These are phyloP conservation scores for Epinephelus fuscoguttatus DNA, from an alignment of 2,113 vertebrate species.

Conservation along the genomic window DNA sequence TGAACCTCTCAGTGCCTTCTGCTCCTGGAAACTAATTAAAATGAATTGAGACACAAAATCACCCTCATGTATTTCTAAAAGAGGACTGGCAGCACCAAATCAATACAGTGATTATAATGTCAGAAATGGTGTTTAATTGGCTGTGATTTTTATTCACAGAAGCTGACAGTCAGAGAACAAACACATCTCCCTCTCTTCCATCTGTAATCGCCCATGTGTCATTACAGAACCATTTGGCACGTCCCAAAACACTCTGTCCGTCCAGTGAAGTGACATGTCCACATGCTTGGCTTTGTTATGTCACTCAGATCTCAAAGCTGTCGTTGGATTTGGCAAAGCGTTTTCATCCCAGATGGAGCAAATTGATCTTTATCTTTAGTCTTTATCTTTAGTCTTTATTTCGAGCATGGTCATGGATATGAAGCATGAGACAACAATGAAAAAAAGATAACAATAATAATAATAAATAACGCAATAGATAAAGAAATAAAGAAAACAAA, in stretches of 20 bases:
- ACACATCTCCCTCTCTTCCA: background rate
- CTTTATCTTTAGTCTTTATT: too few species aligned
- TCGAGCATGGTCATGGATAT: too few species aligned
- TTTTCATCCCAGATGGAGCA: slow-evolving; percentile 1
- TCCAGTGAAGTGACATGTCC: background rate
- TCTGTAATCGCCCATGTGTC: background rate
- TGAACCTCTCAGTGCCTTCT: background rate
- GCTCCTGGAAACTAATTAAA: slow-evolving; percentile 39
- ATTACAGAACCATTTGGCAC: background rate
- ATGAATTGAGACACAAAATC: slow-evolving; percentile 20
- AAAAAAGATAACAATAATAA: too few species aligned
- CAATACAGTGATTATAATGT: slow-evolving; percentile 24
- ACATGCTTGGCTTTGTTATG: background rate
- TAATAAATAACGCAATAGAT: too few species aligned
- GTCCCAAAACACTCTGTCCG: background rate
- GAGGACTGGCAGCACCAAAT: slow-evolving; percentile 4
- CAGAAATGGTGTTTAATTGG: slow-evolving; percentile 23
- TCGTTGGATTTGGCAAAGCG: background rate
- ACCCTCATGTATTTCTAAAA: slow-evolving; percentile 3
- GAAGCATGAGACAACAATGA: too few species aligned
- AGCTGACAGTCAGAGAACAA: background rate
- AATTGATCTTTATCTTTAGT: too few species aligned
- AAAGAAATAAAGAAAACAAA: too few species aligned
- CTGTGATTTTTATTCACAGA: slow-evolving; percentile 1
- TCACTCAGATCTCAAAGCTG: slow-evolving; percentile 10